These are phyloP conservation scores for mouse (Mus musculus) DNA, from an alignment of 2,113 vertebrate genomes.

Conservation along the genomic window DNA sequence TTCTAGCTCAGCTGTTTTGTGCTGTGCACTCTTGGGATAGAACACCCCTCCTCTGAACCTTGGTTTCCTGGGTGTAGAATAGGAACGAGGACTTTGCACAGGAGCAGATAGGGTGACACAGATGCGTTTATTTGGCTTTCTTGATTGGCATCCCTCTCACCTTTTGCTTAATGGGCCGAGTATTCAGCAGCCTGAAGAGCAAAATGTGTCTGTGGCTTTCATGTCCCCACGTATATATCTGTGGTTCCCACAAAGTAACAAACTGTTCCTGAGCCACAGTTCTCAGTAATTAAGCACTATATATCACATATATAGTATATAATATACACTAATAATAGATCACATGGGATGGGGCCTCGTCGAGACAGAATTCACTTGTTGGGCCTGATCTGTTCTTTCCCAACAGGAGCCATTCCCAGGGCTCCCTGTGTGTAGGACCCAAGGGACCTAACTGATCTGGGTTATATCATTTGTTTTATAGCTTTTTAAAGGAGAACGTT, in stretches of 20 bases:
- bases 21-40: not conserved
- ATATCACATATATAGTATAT: too few species aligned
- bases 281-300: not conserved
- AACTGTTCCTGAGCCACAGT: not conserved
- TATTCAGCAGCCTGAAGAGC: not conserved
- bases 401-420: not conserved
- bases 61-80: not conserved
- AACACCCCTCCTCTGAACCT: not conserved
- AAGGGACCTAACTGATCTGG: not conserved
- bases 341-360: not conserved
- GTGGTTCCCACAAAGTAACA: not conserved
- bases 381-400: not conserved
- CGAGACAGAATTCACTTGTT: not conserved
- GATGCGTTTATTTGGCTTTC: not conserved
- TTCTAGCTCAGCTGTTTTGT: not conserved
- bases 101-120: accelerated
- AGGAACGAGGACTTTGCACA: not conserved
- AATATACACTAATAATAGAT: not conserved
- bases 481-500: not conserved
- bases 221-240: not conserved
- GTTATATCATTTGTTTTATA: not conserved
- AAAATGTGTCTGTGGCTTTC: not conserved
- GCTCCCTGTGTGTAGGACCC: not conserved
- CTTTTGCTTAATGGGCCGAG: not conserved
- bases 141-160: too few species aligned